Evolutionary conservation across 2,113 vertebrate species (phyloP), one percentile per base, ranked within the genome.

Genomic region (Percopsis transmontana): DNA sequence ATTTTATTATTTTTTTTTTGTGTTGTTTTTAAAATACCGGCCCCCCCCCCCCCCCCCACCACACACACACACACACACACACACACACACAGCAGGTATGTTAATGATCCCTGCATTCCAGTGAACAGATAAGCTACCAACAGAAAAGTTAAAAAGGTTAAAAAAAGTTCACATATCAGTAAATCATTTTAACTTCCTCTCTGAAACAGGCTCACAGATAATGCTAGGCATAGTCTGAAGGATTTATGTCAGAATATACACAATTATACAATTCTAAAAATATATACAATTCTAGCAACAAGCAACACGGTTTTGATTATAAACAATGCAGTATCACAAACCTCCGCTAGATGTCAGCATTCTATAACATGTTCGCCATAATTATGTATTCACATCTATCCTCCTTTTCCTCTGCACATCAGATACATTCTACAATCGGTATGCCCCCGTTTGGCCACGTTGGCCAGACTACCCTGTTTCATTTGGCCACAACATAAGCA

Each of bases 321-420:
- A 12, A 21, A n/a, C 5, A 27, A 39, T 85, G 87, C 72, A 88
- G 57, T 83, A 40, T 63, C 38, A 0, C 2, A 45, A 59, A 1
- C 5, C 1, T 60, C 80, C 90, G 72, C 75, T 61, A 87, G 87
- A 87, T 74, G 86, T 62, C 84, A 81, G 78, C 1, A 51, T 38
- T 66, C 58, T 19, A 75, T 18, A 9, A 1, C 50, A 40, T 27
- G n/a, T 56, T 23, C 0, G 13, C 44, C 33, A 48, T 20, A 56
- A 33, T 1, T 33, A 33, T 33, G 27, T n/a, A n/a, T 66, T 58
- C n/a, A 66, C 61, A 72, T 62, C 70, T 47, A 62, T 64, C 44
- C 27, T 56, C 19, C 9, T 45, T 23, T 21, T 12, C 12, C 9
- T n/a, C 18, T 14, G 9, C 48, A 68, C 58, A 70, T 66, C 50